Evolutionary conservation across 2,113 vertebrate species (phyloP), one percentile per base, ranked within the genome.

Genomic region (Engystomops pustulosus): DNA sequence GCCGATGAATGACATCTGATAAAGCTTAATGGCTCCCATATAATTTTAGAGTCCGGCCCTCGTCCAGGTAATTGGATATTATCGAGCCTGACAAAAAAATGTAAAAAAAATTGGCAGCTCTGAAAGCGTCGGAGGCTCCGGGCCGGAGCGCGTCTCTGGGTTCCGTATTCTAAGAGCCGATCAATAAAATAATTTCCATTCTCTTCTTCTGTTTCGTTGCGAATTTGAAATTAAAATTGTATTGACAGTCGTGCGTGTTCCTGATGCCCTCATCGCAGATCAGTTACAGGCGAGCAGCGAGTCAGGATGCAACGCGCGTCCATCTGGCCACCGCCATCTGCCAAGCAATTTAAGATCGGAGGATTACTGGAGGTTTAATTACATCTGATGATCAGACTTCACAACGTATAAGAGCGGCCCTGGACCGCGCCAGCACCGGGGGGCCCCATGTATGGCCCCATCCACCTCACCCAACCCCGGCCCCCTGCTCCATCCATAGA

Each of bases 321-420:
- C 83, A 84, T 84, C 83, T 84, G 83, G 41, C 60, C 62, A 84
- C 62, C 44, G 62, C 74, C 83, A 84, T 84, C 83, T 84, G 74
- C 83, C 53, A 79, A 79, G 62, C 75, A 84, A 84, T 79, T 79
- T 55, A 79, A 58, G 65, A 84, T 69, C 58, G 74, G 47, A 79
- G 65, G 58, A 78, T 84, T 79, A 79, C 74, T 84, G 83, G 78
- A 55, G 65, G 71, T 70, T 79, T 84, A 84, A 84, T 84, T 79
- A 79, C 47, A 70, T 51, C 32, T 62, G 45, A 51, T 27, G 45
- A 78, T 78, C 82, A 78, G 75, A 79, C 83, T 79, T 79, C 34
- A 58, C n/a, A 84, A 79, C 58, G 38, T 67, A 75, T 62, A 65
- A 47, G 60, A 23, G 23, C 44, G 76, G n/a, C 23, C 45, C 44